Evolutionary conservation across 2,797 vertebrate genomes (phyloP).

Genomic region (Holocentrus rufus): DNA sequence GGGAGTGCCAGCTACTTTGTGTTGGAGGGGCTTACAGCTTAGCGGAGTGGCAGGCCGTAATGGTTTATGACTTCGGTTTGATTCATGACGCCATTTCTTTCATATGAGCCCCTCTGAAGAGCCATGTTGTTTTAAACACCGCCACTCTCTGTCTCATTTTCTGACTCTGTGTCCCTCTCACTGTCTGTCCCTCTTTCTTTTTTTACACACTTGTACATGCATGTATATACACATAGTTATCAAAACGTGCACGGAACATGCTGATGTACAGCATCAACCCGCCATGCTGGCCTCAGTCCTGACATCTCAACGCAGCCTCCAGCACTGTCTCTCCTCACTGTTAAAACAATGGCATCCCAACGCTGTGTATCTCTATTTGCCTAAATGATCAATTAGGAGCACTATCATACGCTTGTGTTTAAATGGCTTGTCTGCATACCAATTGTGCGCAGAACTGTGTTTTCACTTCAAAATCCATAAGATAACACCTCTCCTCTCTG

Average conservation of each 20-base stretch:
- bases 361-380: conserved; percentile 47
- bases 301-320: background rate
- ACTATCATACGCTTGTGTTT: conserved; percentile 58
- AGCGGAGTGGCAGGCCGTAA: conserved; percentile 60
- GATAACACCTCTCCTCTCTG: conserved; percentile 70
- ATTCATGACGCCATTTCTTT: conserved; percentile 59
- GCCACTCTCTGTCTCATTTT: background rate
- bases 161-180: background rate
- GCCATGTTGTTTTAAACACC: conserved; percentile 41
- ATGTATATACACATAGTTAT: background rate
- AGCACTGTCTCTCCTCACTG: background rate
- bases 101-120: conserved; percentile 33
- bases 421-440: conserved; percentile 72
- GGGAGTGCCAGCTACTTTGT: conserved; percentile 67
- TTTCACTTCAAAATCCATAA: conserved; percentile 78
- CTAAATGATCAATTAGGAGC: conserved; percentile 60
- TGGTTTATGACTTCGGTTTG: conserved; percentile 68
- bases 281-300: background rate
- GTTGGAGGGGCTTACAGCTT: conserved; percentile 62
- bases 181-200: background rate
- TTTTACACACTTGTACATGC: background rate
- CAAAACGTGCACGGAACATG: background rate
- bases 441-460: conserved; percentile 72
- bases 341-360: conserved; percentile 16
- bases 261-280: background rate